Evolutionary conservation across 2,113 vertebrate species (phyloP), one percentile per base, ranked within the genome.

Genomic region (Leuciscus idus): DNA sequence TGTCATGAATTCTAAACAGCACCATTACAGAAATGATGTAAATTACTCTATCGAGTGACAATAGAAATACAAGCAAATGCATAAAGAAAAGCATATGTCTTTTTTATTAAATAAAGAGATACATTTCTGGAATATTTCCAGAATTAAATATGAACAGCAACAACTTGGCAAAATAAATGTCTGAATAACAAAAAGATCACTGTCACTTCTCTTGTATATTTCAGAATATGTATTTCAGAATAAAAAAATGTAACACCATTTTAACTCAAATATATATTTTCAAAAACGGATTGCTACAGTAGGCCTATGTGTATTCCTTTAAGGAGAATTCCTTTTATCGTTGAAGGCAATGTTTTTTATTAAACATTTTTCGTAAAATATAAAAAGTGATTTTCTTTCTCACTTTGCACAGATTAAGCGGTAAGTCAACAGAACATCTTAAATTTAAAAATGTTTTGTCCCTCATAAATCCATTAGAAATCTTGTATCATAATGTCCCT

Each of bases 51-150:
- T 6, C 2, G 5, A 7, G 52, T 55, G 52, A 21, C 12, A 79
- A 61, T 21, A 30, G 59, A 48, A 28, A 26, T 11, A 46, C n/a
- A 64, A 64, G 4, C 23, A 21, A 64, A 28, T 11, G 23, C 57
- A 81, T 30, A 64, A 59, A 79, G 33, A 80, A 26, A 80, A 21
- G 43, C 36, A 46, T 13, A 62, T 5, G 26, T 64, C 59, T 81
- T 81, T 81, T n/a, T 39, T 64, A 23, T 57, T 57, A 9, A 57
- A 79, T 55, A 81, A 62, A 62, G 33, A 62, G 23, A 80, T 62
- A 62, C 23, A 83, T 78, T 83, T 72, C 33, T 59, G n/a, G 81
- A 28, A 36, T 70, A 83, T 83, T 88, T 82, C 73, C 72, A 83
- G 50, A 85, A 39, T 80, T 55, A 80, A 62, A 62, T 62, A 80